Conservation (phyloP, 2,113 vertebrate genomes). For the Patagioenas fasciata region DNA sequence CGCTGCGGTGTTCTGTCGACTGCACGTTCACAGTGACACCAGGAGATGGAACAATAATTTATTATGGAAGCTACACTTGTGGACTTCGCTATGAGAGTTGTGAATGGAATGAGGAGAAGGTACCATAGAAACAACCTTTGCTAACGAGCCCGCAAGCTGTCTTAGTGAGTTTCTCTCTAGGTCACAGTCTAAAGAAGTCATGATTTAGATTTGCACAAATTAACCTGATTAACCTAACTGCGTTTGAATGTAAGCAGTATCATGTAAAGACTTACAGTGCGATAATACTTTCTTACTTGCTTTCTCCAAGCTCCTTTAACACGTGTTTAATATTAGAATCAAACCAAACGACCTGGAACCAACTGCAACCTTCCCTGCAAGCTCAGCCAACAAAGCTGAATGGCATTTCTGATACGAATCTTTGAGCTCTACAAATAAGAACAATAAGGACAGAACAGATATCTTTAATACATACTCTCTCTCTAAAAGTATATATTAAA, state of each 20-base stretch:
- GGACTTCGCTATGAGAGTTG: not conserved
- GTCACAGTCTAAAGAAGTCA: not conserved
- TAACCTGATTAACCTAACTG: not conserved
- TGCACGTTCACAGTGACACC: accelerated
- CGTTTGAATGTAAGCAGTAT: not conserved
- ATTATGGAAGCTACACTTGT: accelerated
- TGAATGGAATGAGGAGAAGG: not conserved
- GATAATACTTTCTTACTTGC: not conserved
- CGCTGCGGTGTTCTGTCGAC: not conserved
- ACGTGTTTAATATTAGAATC: not conserved
- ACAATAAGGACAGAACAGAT: not conserved
- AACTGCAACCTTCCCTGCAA: not conserved
- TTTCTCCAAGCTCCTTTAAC: not conserved
- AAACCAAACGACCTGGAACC: not conserved
- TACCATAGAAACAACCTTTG: not conserved
- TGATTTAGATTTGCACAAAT: not conserved
- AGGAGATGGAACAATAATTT: not conserved
- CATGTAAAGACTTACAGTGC: not conserved
- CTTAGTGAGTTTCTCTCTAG: not conserved
- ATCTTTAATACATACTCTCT: too few relatives aligned
- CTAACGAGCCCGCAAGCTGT: not conserved
- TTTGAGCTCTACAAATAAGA: not conserved
- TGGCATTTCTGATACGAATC: not conserved
- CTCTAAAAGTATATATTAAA: not conserved
- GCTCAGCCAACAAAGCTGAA: not conserved